Evolutionary conservation across 2,113 vertebrate genomes (phyloP), one percentile per base, ranked within the genome.

Genomic region (Nansenia antarctica): DNA sequence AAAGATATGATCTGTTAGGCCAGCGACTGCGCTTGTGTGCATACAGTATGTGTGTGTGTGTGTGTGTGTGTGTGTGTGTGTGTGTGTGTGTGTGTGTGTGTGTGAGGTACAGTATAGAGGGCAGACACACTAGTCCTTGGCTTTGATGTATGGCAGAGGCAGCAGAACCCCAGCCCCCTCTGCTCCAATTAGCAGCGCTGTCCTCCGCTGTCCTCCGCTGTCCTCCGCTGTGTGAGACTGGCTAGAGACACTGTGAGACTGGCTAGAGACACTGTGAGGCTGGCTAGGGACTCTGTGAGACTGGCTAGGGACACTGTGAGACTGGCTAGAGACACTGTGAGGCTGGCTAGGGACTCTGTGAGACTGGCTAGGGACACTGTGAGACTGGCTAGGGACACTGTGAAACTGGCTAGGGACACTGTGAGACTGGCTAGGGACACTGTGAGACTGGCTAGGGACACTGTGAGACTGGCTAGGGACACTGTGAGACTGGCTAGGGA

Each of bases 161-260:
- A 60, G 54, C 7, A 58, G 37, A 26, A 42, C n/a, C n/a, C n/a
- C 9, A 24, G 24, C 30, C 0, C 29, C 9, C 53, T 39, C 52
- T 29, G 32, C 53, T 55, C 52, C 37, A 60, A 45, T 69, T 60
- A 69, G 66, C n/a, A 14, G 45, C n/a, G 5, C 45, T n/a, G n/a
- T 22, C 45, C 45, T n/a, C 45, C 1, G 45, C 45, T n/a, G n/a
- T n/a, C n/a, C n/a, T n/a, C n/a, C n/a, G n/a, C n/a, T n/a, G n/a
- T n/a, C n/a, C n/a, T n/a, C n/a, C n/a, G n/a, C n/a, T n/a, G n/a
- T 49, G 45, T 15, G 45, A 49, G n/a, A n/a, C 18, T 49, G n/a
- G n/a, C n/a, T n/a, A n/a, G n/a, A n/a, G 45, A 47, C 45, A 49
- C 18, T 7, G 18, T 20, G 45, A 49, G 7, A 49, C 6, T 49